Conservation (phyloP, 2,888 invertebrate genomes). For the Exephanes ischioxanthus region DNA sequence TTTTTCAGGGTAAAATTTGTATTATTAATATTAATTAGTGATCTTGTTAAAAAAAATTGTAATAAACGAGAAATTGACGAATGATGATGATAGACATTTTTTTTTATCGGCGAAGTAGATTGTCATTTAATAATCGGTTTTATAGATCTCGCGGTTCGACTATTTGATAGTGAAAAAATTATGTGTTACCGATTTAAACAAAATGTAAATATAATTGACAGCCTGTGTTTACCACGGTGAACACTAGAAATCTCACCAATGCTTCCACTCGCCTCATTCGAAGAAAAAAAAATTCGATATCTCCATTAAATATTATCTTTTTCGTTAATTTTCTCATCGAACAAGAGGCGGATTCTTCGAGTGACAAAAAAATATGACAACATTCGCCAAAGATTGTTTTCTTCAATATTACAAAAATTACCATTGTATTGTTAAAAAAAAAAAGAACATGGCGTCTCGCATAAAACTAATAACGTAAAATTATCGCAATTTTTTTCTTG, state of each 20-base stretch:
- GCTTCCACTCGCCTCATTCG: conserved; percentile 64
- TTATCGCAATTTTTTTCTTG: conserved; percentile 33
- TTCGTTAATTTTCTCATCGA: background rate
- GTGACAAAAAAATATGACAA: conserved; percentile 13
- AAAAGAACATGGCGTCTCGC: conserved; percentile 21
- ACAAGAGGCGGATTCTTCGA: background rate
- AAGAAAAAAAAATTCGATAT: conserved; percentile 60
- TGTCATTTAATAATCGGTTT: conserved; percentile 55
- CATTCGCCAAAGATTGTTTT: conserved; percentile 12
- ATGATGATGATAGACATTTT: background rate
- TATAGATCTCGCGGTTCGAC: conserved; percentile 68
- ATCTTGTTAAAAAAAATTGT: conserved; percentile 12
- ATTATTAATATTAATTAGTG: conserved; percentile 55
- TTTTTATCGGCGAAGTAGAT: conserved; percentile 33
- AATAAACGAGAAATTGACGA: conserved; percentile 13
- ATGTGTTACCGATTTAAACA: background rate
- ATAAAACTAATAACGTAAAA: conserved; percentile 27
- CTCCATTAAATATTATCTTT: conserved; percentile 44
- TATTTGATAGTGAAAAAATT: conserved; percentile 40
- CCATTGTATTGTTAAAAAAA: conserved; percentile 20
- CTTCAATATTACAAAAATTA: background rate
- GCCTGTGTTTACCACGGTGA: conserved; percentile 32
- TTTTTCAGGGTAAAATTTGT: conserved; percentile 67
- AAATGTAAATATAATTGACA: conserved; percentile 38
- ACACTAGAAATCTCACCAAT: conserved; percentile 55